Base-by-base conservation (phyloP, 53 echinoderm and acorn worm genomes). In the Patiria pectinifera region DNA sequence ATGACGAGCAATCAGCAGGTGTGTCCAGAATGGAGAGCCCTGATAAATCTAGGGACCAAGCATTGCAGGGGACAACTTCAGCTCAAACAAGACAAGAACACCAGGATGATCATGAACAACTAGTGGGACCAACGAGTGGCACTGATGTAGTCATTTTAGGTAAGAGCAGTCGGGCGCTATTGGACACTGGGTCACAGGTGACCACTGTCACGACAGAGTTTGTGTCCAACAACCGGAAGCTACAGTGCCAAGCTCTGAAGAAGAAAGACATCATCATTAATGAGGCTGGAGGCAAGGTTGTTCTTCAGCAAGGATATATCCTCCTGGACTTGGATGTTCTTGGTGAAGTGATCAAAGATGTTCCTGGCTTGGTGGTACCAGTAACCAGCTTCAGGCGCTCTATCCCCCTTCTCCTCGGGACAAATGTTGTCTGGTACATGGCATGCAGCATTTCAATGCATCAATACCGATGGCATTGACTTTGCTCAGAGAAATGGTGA, bases 341-440 rank as follows among this genome's bases (percentile, higher is more conserved):
- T 13, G 78, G 78, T 43, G 45, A 45, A 43, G 78, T 24, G 14
- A 23, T 72, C 21, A 12, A 19, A 18, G 21, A 72, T 23, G 23
- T 72, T 18, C 21, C 72, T n/a, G 72, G 13, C 11, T 72, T 16
- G 14, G 72, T 72, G 6, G 72, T 72, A n/a, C 72, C 19, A 6
- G 72, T 6, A 23, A 72, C 72, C 6, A 72, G 2, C 16, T 72
- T 72, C 72, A 12, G 72, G 16, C 21, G 3, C 6, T 72, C 72
- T 1, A 72, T 18, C 6, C 72, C 72, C 11, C 15, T 12, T 6
- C 21, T 72, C n/a, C 13, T 92, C 21, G 92, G 92, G 43, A 71
- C 83, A 10, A 92, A 92, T 49, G 71, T 72, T 13, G 21, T 92
- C 22, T 21, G 84, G 58, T 23, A 22, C 13, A 75, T 92, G 79